Evolutionary conservation across 2,113 vertebrate genomes (phyloP).

Genomic region (Physeter macrocephalus): DNA sequence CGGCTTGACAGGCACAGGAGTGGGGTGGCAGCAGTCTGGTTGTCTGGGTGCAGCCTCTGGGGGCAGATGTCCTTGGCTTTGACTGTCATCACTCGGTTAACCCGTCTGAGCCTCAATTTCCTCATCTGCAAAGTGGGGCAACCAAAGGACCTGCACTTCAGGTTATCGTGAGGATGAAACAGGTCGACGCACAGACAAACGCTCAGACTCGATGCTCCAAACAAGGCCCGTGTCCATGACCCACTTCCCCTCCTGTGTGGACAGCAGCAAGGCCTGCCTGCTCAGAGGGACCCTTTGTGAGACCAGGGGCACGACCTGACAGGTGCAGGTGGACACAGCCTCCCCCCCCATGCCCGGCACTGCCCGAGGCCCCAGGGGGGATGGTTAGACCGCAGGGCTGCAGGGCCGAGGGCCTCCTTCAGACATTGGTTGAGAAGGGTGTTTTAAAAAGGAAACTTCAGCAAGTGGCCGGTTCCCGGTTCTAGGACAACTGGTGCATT

Average conservation of each 20-base stretch:
- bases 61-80: background rate
- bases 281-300: background rate
- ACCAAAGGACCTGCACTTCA: background rate
- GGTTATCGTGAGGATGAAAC: background rate
- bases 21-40: background rate
- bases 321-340: background rate
- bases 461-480: conserved; percentile 1
- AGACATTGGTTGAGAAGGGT: background rate
- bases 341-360: background rate
- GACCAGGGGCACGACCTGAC: background rate
- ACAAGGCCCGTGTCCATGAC: background rate
- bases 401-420: background rate
- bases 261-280: background rate
- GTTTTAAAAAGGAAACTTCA: conserved; percentile 38
- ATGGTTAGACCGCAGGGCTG: background rate
- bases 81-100: no score
- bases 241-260: background rate
- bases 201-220: background rate
- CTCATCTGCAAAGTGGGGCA: background rate
- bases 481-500: background rate
- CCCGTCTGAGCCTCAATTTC: background rate
- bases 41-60: background rate
- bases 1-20: background rate
- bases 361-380: background rate
- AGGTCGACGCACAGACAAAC: background rate